These are phyloP conservation scores for Erpobdella octoculata DNA, from an alignment of 2,888 invertebrate genomes.

Conservation along the genomic window DNA sequence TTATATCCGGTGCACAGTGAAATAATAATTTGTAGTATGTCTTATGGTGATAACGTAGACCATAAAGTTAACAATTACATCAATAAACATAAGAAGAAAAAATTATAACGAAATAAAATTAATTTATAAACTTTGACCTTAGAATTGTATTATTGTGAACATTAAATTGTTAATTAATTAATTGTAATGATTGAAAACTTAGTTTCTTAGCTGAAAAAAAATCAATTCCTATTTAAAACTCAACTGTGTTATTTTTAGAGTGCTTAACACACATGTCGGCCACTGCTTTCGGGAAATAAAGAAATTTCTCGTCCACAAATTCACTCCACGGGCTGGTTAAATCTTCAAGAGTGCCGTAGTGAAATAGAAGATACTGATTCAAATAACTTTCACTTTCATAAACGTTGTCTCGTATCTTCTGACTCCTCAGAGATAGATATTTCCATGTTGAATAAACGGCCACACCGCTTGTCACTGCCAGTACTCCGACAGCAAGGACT, in stretches of 20 bases:
- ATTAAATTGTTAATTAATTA: too few relatives aligned
- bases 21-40: too few relatives aligned
- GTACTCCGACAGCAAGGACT: conserved; percentile 24
- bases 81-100: background rate
- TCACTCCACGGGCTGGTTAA: conserved; percentile 45
- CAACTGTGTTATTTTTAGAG: conserved; percentile 39
- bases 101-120: too few relatives aligned
- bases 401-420: conserved; percentile 31
- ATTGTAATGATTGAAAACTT: too few relatives aligned
- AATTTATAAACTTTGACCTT: too few relatives aligned
- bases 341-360: conserved; percentile 44
- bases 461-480: conserved; percentile 30
- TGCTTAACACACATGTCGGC: conserved; percentile 47
- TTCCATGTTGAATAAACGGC: conserved; percentile 31
- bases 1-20: too few relatives aligned
- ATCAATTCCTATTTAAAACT: background rate
- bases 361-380: conserved; percentile 47
- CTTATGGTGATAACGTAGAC: background rate
- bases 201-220: background rate
- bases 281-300: conserved; percentile 48
- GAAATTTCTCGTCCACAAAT: conserved; percentile 5
- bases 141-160: too few relatives aligned
- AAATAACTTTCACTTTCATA: conserved; percentile 46
- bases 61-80: background rate
- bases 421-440: conserved; percentile 22